A percentile compares a stretch with the other conserved stretches of the same genome.
Conservation (phyloP, 2,888 invertebrate genomes). For the Polyploca ridens region DNA sequence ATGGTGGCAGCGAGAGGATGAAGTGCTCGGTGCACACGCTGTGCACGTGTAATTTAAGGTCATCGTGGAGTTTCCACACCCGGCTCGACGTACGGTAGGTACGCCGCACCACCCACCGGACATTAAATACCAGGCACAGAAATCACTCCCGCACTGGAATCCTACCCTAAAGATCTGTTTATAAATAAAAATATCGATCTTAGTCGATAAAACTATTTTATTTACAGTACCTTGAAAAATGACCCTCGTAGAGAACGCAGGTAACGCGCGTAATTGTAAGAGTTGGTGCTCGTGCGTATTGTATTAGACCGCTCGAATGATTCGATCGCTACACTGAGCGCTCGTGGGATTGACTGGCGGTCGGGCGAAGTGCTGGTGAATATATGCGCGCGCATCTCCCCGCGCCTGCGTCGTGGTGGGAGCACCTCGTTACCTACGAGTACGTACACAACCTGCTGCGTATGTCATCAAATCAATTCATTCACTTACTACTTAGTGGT, state of each 20-base stretch:
- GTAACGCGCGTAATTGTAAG: slow-evolving; percentile 51
- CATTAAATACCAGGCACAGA: slow-evolving; percentile 35
- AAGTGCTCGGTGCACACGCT: slow-evolving; percentile 28
- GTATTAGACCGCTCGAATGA: slow-evolving; percentile 35
- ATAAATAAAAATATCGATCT: background rate
- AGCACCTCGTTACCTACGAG: slow-evolving; percentile 41
- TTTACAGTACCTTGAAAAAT: slow-evolving; percentile 55
- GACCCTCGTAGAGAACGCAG: slow-evolving; percentile 41
- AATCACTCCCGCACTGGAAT: slow-evolving; percentile 31
- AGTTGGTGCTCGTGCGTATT: slow-evolving; percentile 43
- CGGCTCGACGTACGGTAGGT: slow-evolving; percentile 25
- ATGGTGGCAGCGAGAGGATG: slow-evolving; percentile 37
- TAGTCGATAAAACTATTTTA: slow-evolving; percentile 20
- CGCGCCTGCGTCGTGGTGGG: slow-evolving; percentile 75
- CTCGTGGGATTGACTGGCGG: slow-evolving; percentile 73
- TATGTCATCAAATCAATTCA: slow-evolving; percentile 44
- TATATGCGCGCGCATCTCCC: slow-evolving; percentile 80
- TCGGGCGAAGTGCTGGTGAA: slow-evolving; percentile 61
- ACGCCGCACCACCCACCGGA: slow-evolving; percentile 32
- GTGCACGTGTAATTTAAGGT: slow-evolving; percentile 48
- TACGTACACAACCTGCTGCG: slow-evolving; percentile 25
- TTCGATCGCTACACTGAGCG: slow-evolving; percentile 58
- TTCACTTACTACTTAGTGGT: slow-evolving; percentile 30
- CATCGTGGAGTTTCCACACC: slow-evolving; percentile 59
- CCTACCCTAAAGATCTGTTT: slow-evolving; percentile 20